A percentile compares a stretch with the other conserved stretches of the same genome.
phyloP scores from a whole-genome alignment of 2,797 vertebrate species.

The Cuniculus paca region DNA sequence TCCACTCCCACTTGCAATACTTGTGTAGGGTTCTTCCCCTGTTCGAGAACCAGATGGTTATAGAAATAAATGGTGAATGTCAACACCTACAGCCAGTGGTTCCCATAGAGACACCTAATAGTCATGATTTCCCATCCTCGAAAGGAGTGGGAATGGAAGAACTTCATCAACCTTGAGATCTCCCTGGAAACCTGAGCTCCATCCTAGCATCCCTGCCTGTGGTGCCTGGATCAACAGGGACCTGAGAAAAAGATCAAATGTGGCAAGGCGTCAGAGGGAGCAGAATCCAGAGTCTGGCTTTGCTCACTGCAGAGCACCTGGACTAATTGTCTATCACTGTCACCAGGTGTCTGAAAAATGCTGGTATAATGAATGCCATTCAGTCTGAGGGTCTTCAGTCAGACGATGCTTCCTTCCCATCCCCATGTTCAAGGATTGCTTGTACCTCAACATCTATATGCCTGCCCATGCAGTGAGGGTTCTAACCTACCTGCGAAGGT shows the following conservation, averaged over 20 bases:
- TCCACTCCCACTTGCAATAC: neutral
- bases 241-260: neutral
- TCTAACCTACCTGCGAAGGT: conserved; percentile 89
- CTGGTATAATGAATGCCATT: neutral
- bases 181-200: neutral
- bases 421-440: conserved; percentile 92
- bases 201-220: neutral
- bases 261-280: neutral
- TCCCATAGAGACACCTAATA: neutral
- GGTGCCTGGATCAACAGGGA: neutral
- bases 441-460: conserved; percentile 92
- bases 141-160: neutral
- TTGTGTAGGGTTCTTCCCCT: neutral
- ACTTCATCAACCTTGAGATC: neutral
- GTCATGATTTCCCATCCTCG: neutral
- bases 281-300: neutral
- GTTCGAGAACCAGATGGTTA: neutral
- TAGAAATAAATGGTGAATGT: neutral
- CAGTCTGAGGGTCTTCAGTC: conserved; percentile 55
- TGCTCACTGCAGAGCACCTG: too few species aligned
- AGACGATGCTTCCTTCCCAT: conserved; percentile 53
- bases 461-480: conserved; percentile 83
- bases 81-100: neutral
- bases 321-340: neutral
- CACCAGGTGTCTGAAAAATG: conserved; percentile 88